Evolutionary conservation across 2,888 invertebrate genomes (phyloP).

Genomic region (Cremastobaeus sp.): DNA sequence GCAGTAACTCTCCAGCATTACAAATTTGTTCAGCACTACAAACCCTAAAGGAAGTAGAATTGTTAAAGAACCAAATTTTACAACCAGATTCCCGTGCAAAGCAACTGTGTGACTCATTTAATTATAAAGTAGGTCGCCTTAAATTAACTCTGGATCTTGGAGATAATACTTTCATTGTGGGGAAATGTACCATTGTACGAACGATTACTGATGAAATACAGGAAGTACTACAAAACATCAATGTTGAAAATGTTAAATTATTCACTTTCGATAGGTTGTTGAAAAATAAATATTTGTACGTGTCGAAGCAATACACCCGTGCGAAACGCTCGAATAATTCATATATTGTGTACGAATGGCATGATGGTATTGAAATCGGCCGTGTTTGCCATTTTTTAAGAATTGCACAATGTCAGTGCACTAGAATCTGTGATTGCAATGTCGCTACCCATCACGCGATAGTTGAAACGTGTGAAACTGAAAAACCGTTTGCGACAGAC

Average conservation of each 20-base stretch:
- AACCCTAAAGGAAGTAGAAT: not conserved
- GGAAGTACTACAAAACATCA: not conserved
- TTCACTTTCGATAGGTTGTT: slow-evolving; percentile 25
- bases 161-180: slow-evolving; percentile 29
- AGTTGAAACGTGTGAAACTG: slow-evolving; percentile 1
- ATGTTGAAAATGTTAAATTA: not conserved
- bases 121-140: slow-evolving; percentile 27
- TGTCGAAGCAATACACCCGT: slow-evolving; percentile 23
- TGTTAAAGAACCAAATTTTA: not conserved
- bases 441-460: slow-evolving; percentile 11
- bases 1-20: slow-evolving; percentile 51
- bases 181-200: not conserved
- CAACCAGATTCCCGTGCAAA: not conserved
- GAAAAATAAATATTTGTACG: slow-evolving; percentile 33
- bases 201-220: not conserved
- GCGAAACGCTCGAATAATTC: slow-evolving; percentile 26
- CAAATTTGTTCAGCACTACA: slow-evolving; percentile 42
- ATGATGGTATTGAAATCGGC: slow-evolving; percentile 29
- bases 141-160: slow-evolving; percentile 15
- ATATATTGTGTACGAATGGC: slow-evolving; percentile 15
- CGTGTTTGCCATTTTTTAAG: slow-evolving; percentile 25
- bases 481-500: not conserved
- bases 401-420: slow-evolving; percentile 32
- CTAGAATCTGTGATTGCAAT: slow-evolving; percentile 30
- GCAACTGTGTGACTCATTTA: slow-evolving; percentile 2